Percentiles rank a stretch among this genome's conserved stretches.
phyloP scores from a whole-genome alignment of 2,888 invertebrate species.

The Latheticus oryzae region DNA sequence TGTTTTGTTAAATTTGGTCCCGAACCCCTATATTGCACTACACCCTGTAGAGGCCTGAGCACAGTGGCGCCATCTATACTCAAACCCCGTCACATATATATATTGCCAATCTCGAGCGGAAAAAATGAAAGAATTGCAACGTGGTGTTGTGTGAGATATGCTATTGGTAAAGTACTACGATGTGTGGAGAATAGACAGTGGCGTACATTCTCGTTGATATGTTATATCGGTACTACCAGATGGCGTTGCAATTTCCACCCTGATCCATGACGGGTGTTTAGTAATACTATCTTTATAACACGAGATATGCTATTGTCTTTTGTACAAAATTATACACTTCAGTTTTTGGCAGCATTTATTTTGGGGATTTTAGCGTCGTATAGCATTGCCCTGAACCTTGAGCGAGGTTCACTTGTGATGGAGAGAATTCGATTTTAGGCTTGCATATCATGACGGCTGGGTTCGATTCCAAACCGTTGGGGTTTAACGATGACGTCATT shows the following conservation, averaged over 20 bases:
- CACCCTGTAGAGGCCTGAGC: constrained; percentile 21
- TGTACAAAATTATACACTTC: constrained; percentile 21
- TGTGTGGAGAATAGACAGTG: constrained; percentile 14
- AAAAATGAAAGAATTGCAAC: constrained; percentile 21
- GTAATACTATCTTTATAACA: constrained; percentile 19
- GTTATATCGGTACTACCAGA: constrained; percentile 6
- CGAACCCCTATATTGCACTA: constrained; percentile 24
- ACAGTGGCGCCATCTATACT: constrained; percentile 10
- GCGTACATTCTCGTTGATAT: constrained; percentile 3
- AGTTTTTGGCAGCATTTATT: constrained; percentile 43
- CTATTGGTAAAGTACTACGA: constrained; percentile 20
- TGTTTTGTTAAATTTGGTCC: constrained; percentile 42
- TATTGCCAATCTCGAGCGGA: no score
- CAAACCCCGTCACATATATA: constrained; percentile 16
- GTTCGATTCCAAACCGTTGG: constrained; percentile 76
- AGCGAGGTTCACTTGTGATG: constrained; percentile 61
- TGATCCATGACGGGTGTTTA: constrained; percentile 4
- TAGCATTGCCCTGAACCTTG: constrained; percentile 60
- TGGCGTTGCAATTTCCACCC: constrained; percentile 16
- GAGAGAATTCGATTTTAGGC: constrained; percentile 69
- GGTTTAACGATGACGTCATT: constrained; percentile 74
- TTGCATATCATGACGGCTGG: constrained; percentile 69
- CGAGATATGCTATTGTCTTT: constrained; percentile 22
- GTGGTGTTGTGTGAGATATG: constrained; percentile 18
- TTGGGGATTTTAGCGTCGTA: constrained; percentile 52